Evolutionary conservation across 2,797 vertebrate species (phyloP), one percentile per base, ranked within the genome.

Genomic region (Gastrophryne carolinensis): DNA sequence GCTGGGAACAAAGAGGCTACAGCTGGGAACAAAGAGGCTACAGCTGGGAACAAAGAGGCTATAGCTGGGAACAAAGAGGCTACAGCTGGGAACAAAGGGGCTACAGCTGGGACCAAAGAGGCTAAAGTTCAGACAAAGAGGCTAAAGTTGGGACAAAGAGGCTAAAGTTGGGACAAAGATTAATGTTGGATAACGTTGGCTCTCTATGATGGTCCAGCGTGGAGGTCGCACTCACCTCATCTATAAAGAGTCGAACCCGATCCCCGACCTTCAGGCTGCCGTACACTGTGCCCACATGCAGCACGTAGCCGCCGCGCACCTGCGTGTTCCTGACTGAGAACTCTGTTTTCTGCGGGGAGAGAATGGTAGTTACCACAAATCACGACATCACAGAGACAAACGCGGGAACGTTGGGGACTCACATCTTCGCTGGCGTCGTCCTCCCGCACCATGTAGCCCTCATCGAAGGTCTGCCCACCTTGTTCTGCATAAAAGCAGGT

Each of bases 401-500:
- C 2, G 24, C 24, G 5, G 10, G 29, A 37, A 17, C 17, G 1
- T 1, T 15, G 4, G 9, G 7, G 62, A 83, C 96, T 92, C 84
- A 99, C 98, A 11, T 99, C 97, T 11, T 96, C 97, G 0, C 85
- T 80, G 80, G 80, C 68, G 84, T 96, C 95, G 0, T 98, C 92
- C 11, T 94, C 92, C 79, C 92, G 90, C 9, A 98, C 90, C 86
- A 99, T 88, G 90, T 94, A 99, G 78, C 98, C 97, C 84, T 96
- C 93, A 0, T 99, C 97, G 0, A 90, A 98, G 58, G 92, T 97
- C 93, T 99, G 98, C 1, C 97, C 98, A 0, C 98, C 98, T 88
- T 99, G 98, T 87, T 99, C 98, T 0, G 98, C 97, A 1, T 99
- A 99, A 89, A 98, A 99, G 52, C 95, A 93, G 24, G 96, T 98